Conservation (phyloP, 2,888 invertebrate genomes). For the Drosophila colorata region DNA sequence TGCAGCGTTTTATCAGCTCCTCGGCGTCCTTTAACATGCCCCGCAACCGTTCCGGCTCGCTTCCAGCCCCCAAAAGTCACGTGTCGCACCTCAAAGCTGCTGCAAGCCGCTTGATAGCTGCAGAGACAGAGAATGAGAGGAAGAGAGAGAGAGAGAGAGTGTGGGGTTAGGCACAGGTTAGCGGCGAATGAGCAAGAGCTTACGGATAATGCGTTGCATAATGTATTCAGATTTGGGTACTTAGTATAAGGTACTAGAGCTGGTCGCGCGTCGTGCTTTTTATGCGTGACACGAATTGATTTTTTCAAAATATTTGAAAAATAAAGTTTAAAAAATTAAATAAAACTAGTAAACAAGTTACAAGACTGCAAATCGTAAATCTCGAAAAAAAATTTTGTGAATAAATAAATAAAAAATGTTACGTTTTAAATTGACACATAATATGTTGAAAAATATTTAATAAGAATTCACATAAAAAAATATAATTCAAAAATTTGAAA, state of each 20-base stretch:
- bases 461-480: no score
- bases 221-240: constrained; percentile 65
- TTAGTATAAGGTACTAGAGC: background rate
- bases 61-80: constrained; percentile 66
- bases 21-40: constrained; percentile 84
- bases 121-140: constrained; percentile 1
- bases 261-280: background rate
- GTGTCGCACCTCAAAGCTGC: constrained; percentile 52
- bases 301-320: no score
- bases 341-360: no score
- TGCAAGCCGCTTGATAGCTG: constrained; percentile 46
- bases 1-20: constrained; percentile 81
- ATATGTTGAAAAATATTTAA: no score
- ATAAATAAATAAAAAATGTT: no score
- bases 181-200: constrained; percentile 48
- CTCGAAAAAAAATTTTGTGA: no score
- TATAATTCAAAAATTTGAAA: no score
- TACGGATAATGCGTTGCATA: constrained; percentile 60
- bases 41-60: constrained; percentile 24
- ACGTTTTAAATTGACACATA: no score
- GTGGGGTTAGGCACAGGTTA: constrained; percentile 39
- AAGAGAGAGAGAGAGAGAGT: constrained; percentile 6
- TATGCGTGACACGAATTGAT: background rate
- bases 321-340: no score
- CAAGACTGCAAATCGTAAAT: no score